phyloP scores from a whole-genome alignment of 2,113 vertebrate species.

The Pseudolaguvia tuberculata region DNA sequence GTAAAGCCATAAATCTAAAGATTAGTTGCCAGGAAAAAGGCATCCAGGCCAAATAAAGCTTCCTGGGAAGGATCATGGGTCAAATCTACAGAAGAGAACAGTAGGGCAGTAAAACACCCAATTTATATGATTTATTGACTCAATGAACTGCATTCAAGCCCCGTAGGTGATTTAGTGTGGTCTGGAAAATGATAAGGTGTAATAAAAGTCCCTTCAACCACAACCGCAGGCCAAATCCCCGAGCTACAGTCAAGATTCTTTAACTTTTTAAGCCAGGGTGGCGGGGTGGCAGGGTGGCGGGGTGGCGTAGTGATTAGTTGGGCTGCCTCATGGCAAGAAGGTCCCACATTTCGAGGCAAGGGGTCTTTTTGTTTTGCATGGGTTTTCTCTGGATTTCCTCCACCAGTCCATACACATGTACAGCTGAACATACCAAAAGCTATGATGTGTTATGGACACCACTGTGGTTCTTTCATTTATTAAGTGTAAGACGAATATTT shows the following conservation, averaged over 20 bases:
- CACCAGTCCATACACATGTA: too few species aligned
- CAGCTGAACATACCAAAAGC: neutral
- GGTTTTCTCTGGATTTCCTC: too few species aligned
- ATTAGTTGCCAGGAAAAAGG: neutral
- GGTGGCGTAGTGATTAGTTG: too few species aligned
- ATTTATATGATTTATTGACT: slow-evolving; percentile 14
- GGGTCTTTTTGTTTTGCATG: too few species aligned
- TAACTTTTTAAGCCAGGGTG: neutral
- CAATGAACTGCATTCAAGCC: neutral
- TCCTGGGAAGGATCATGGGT: slow-evolving; percentile 16
- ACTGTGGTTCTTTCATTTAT: too few species aligned
- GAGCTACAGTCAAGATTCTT: neutral
- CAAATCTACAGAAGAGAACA: slow-evolving; percentile 1
- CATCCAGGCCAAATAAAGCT: slow-evolving; percentile 6
- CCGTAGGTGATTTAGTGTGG: neutral
- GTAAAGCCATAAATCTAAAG: neutral
- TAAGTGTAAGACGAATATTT: neutral
- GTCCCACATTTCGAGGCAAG: too few species aligned
- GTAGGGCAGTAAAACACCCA: slow-evolving; percentile 7
- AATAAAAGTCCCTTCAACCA: neutral
- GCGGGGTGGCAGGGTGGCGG: too few species aligned
- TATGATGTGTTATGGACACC: neutral
- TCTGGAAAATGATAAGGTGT: slow-evolving; percentile 16
- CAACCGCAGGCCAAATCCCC: neutral
- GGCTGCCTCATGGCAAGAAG: too few species aligned